Evolutionary conservation across 2,113 vertebrate species (phyloP).

Genomic region (Polypterus senegalus): DNA sequence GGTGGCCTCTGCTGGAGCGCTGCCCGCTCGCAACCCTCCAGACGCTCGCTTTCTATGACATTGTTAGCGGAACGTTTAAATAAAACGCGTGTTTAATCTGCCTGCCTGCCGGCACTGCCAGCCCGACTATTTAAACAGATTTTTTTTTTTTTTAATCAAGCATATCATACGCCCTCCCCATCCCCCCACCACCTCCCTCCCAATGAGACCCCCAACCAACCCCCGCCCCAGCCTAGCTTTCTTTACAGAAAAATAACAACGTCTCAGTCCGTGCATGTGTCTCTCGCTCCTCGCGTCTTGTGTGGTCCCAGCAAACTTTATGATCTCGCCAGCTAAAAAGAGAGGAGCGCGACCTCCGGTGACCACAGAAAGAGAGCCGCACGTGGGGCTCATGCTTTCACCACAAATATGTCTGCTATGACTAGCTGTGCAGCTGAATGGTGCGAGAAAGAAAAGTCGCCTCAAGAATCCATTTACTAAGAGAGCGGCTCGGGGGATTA

Average conservation of each 20-base stretch:
- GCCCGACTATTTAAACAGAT: too few species aligned
- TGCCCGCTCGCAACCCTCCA: too few species aligned
- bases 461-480: constrained; percentile 74
- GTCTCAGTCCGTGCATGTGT: constrained; percentile 68
- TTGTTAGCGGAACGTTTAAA: too few species aligned
- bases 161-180: too few species aligned
- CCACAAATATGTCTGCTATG: constrained; percentile 99
- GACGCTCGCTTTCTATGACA: too few species aligned
- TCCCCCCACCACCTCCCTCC: too few species aligned
- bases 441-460: constrained; percentile 74
- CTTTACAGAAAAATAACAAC: constrained; percentile 77
- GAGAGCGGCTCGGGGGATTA: constrained; percentile 23
- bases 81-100: too few species aligned
- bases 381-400: constrained; percentile 99
- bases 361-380: constrained; percentile 98
- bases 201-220: too few species aligned
- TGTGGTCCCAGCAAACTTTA: constrained; percentile 98
- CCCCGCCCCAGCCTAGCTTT: constrained; percentile 30
- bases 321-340: constrained; percentile 99
- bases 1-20: too few species aligned
- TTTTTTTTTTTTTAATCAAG: too few species aligned
- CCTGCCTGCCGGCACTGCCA: too few species aligned
- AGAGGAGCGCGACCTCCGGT: constrained; percentile 98
- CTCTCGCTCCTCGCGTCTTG: constrained; percentile 76
- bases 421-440: constrained; percentile 78